Evolutionary conservation across 2,888 invertebrate species (phyloP).

Genomic region (Aphodius sticticus): DNA sequence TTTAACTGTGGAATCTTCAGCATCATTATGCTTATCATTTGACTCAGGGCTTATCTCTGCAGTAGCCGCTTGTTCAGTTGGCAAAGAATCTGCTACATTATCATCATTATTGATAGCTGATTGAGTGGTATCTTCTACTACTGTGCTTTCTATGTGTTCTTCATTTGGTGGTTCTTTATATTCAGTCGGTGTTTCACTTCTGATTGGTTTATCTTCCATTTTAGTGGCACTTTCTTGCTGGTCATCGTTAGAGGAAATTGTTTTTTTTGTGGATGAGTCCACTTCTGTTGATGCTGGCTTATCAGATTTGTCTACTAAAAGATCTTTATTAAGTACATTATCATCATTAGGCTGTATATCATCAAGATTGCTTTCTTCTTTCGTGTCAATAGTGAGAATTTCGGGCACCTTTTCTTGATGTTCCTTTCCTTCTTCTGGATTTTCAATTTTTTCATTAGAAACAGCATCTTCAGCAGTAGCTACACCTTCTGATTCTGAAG

Average conservation of each 20-base stretch:
- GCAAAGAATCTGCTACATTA: neutral
- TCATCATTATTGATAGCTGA: neutral
- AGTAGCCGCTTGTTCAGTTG: neutral
- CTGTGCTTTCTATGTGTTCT: neutral
- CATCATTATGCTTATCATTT: neutral
- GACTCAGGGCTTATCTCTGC: neutral
- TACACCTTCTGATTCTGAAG: neutral
- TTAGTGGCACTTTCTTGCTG: neutral
- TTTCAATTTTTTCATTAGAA: slow-evolving; percentile 7
- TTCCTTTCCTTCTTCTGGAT: neutral
- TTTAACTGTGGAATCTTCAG: neutral
- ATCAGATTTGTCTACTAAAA: neutral
- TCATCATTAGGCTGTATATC: neutral
- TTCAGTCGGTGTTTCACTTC: neutral
- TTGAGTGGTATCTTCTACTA: neutral
- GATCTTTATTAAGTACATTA: neutral
- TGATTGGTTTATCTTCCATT: neutral
- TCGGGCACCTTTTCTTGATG: neutral
- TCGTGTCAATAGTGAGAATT: neutral
- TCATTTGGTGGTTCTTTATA: neutral
- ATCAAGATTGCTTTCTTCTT: slow-evolving; percentile 22
- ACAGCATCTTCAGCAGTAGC: neutral
- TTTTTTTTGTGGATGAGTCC: neutral
- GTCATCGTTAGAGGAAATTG: neutral
- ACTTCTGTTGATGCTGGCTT: neutral